Evolutionary conservation across 2,113 vertebrate genomes (phyloP).

Genomic region (Bubo bubo): DNA sequence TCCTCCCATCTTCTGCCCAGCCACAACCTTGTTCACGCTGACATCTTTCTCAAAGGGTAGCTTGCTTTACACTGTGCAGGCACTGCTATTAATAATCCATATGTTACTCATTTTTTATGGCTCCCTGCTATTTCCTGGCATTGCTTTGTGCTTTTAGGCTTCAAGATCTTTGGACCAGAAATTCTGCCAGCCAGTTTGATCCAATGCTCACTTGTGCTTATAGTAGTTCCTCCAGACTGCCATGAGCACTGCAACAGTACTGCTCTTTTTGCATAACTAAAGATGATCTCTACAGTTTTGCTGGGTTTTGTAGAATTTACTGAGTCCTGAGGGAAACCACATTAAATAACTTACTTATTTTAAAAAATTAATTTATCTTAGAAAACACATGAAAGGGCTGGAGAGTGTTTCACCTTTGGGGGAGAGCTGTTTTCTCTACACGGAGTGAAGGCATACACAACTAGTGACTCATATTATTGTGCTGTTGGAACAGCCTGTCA

Average conservation of each 20-base stretch:
- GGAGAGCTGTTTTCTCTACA: not conserved
- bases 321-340: not conserved
- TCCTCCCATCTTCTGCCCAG: not conserved
- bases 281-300: not conserved
- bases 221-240: not conserved
- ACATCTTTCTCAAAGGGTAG: not conserved
- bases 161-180: not conserved
- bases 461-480: not conserved
- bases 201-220: rapidly evolving
- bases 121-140: not conserved
- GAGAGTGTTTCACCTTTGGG: not conserved
- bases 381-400: not conserved
- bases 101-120: not conserved
- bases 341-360: not conserved
- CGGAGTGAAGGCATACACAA: not conserved
- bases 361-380: not conserved
- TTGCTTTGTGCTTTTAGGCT: not conserved
- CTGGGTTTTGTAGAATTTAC: not conserved
- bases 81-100: not conserved
- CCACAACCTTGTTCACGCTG: not conserved
- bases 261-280: not conserved
- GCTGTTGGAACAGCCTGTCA: not conserved
- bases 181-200: not conserved
- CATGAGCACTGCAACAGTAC: not conserved
- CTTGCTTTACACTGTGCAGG: not conserved